Evolutionary conservation across 2,797 vertebrate species (phyloP), one percentile per base, ranked within the genome.

Genomic region (Pterois miles): DNA sequence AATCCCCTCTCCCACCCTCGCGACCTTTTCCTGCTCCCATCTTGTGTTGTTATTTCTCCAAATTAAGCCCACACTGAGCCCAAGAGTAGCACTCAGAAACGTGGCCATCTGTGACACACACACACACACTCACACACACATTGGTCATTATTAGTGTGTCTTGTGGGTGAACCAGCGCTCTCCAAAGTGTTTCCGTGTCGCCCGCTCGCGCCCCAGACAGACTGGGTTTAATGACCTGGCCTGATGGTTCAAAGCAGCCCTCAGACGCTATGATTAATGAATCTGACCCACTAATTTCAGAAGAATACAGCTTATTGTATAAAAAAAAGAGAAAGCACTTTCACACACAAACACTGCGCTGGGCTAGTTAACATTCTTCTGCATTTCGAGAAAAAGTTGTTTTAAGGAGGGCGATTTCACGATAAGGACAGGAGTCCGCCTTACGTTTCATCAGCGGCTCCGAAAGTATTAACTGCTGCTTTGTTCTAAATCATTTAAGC

Each of bases 211-310:
- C 90, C 92, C 92, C 93, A 95, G 94, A 94, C 95, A 56, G 91
- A 29, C 91, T 87, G 86, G 57, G 65, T 93, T 88, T 95, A 95
- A 95, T 94, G 93, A 94, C 92, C 93, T 91, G 93, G 92, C 90
- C 93, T 81, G 91, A 92, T 92, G 76, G 91, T 95, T 95, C 95
- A 96, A 96, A 96, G 94, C 89, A 54, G 83, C 86, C 80, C 88
- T 89, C 89, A 89, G 88, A 89, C 84, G 78, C 88, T 75, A 91
- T 96, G 94, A 96, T 96, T 95, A 94, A 96, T 96, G 94, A 90
- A 94, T 83, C 67, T 87, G 93, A 94, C 91, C 93, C 66, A 80
- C 93, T 93, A 94, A 95, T 95, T 95, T 93, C 82, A 89, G 85
- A 85, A 93, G 92, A 95, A 95, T 93, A 94, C 92, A 83, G 82